These are phyloP conservation scores for Danaus plexippus DNA, from an alignment of 1,140 invertebrate species.

Conservation along the genomic window DNA sequence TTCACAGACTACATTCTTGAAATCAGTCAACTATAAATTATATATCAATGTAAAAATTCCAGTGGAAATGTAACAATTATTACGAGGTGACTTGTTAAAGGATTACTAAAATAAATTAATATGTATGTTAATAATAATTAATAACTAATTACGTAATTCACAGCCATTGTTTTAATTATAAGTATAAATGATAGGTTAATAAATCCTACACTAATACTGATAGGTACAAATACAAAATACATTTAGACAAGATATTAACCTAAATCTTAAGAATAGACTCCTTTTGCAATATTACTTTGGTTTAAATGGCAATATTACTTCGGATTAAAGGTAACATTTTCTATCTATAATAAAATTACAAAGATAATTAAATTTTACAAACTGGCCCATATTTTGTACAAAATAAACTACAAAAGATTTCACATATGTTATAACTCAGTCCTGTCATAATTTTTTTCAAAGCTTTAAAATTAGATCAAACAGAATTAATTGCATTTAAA, in stretches of 20 bases:
- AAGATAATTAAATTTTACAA: too few species aligned
- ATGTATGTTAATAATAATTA: slow-evolving; percentile 5
- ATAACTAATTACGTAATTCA: slow-evolving; percentile 16
- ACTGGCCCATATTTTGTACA: too few species aligned
- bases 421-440: neutral
- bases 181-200: neutral
- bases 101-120: slow-evolving; percentile 10
- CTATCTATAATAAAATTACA: too few species aligned
- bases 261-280: slow-evolving; percentile 13
- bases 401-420: too few species aligned
- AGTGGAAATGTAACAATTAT: slow-evolving; percentile 6
- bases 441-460: neutral
- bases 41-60: too few species aligned
- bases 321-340: neutral
- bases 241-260: slow-evolving; percentile 5
- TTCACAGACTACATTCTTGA: too few species aligned
- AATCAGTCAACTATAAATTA: too few species aligned
- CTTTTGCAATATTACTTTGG: slow-evolving; percentile 27
- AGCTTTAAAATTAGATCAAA: too few species aligned
- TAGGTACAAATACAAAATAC: slow-evolving; percentile 10
- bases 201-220: slow-evolving; percentile 10
- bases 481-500: too few species aligned
- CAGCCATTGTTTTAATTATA: slow-evolving; percentile 19
- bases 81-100: slow-evolving; percentile 6
- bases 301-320: slow-evolving; percentile 22